phyloP scores from a whole-genome alignment of 2,888 invertebrate species.

The Agriopis marginaria region DNA sequence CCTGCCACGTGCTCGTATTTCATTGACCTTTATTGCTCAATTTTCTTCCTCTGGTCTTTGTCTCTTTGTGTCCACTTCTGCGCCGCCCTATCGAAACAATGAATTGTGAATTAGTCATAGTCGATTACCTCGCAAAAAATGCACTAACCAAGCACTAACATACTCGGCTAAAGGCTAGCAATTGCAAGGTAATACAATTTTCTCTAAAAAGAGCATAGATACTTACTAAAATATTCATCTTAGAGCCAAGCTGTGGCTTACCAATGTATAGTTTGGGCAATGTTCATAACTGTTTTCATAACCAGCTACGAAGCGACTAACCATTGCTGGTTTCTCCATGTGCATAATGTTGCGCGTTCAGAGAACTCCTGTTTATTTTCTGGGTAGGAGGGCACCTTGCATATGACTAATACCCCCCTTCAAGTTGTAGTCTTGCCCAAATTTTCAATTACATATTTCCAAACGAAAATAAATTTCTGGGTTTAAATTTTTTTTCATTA shows the following conservation, averaged over 20 bases:
- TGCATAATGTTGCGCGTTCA: neutral
- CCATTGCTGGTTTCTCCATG: neutral
- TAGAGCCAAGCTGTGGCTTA: neutral
- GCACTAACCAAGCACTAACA: neutral
- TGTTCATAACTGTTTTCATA: neutral
- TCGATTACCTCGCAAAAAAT: constrained; percentile 5
- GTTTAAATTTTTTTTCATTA: neutral
- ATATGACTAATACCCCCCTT: neutral
- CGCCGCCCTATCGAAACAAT: constrained; percentile 45
- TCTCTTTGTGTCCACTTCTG: constrained; percentile 53
- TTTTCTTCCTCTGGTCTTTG: constrained; percentile 55
- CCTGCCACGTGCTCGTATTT: constrained; percentile 62
- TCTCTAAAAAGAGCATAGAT: neutral
- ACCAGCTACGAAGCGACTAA: neutral
- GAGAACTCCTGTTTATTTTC: constrained; percentile 1
- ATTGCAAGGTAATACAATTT: neutral
- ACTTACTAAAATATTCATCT: neutral
- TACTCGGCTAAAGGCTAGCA: no score
- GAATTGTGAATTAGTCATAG: constrained; percentile 30
- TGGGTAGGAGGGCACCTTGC: neutral
- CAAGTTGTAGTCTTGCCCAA: constrained; percentile 3
- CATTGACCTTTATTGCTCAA: constrained; percentile 60
- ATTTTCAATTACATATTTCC: constrained; percentile 10
- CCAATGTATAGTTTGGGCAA: neutral
- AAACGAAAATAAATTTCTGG: neutral